phyloP scores from a whole-genome alignment of 2,888 invertebrate species.

The Acronicta psi region DNA sequence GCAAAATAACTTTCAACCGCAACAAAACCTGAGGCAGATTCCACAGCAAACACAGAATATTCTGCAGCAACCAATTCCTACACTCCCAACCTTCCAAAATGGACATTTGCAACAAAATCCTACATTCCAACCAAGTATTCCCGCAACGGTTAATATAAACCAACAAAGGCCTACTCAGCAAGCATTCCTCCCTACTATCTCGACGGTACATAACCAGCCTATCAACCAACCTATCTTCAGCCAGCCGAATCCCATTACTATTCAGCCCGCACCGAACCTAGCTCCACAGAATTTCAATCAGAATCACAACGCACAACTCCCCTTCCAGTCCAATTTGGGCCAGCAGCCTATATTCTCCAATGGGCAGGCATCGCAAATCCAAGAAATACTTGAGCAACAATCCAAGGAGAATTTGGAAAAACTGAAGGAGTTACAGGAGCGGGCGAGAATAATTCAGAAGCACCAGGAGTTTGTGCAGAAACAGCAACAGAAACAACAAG shows the following conservation, averaged over 20 bases:
- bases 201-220: slow-evolving; percentile 68
- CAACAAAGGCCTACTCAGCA: slow-evolving; percentile 80
- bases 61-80: slow-evolving; percentile 75
- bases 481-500: slow-evolving; percentile 93
- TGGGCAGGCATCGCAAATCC: slow-evolving; percentile 86
- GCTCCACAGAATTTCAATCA: slow-evolving; percentile 70
- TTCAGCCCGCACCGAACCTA: slow-evolving; percentile 84
- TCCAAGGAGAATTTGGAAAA: slow-evolving; percentile 90
- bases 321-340: slow-evolving; percentile 78
- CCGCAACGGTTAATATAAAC: slow-evolving; percentile 69
- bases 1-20: slow-evolving; percentile 69
- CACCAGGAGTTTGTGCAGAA: slow-evolving; percentile 94
- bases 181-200: slow-evolving; percentile 79
- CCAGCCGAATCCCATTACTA: slow-evolving; percentile 81
- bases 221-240: slow-evolving; percentile 74
- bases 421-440: slow-evolving; percentile 91
- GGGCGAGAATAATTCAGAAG: slow-evolving; percentile 92
- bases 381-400: slow-evolving; percentile 89
- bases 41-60: slow-evolving; percentile 73
- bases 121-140: slow-evolving; percentile 71
- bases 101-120: slow-evolving; percentile 71
- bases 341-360: slow-evolving; percentile 83
- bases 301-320: slow-evolving; percentile 73
- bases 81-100: slow-evolving; percentile 77
- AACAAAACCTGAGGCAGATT: slow-evolving; percentile 71